A percentile compares a stretch with the other conserved stretches of the same genome.
phyloP scores from a whole-genome alignment of 2,113 vertebrate species.

The Eublepharis macularius region DNA sequence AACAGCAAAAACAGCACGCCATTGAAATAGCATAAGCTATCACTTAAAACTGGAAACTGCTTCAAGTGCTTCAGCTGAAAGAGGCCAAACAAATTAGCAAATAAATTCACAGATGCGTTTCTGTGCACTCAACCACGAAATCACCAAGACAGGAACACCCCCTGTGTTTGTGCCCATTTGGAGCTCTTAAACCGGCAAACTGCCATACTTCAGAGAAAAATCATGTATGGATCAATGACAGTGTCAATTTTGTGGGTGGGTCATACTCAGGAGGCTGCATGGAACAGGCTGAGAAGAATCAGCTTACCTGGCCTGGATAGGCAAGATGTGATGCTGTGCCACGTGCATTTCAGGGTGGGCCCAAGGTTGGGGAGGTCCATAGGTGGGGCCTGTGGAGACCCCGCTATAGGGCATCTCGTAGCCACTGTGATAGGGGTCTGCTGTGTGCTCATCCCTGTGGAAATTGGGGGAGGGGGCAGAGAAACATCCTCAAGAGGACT shows the following conservation, averaged over 20 bases:
- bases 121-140: no score
- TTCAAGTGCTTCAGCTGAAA: no score
- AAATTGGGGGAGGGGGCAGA: neutral
- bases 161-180: neutral
- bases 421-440: slow-evolving; percentile 88
- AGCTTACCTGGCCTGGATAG: slow-evolving; percentile 90
- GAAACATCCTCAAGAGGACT: neutral
- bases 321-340: slow-evolving; percentile 87
- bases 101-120: neutral
- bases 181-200: neutral
- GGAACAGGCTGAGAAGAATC: rapidly evolving
- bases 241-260: neutral
- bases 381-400: slow-evolving; percentile 87
- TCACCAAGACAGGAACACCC: neutral
- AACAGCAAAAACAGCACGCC: no score
- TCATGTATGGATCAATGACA: neutral
- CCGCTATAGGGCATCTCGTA: slow-evolving; percentile 88
- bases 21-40: no score
- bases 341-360: slow-evolving; percentile 90
- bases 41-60: no score
- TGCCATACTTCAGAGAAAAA: neutral
- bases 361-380: slow-evolving; percentile 92
- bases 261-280: rapidly evolving
- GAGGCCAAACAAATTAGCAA: no score
- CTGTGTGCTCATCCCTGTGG: slow-evolving; percentile 88